Evolutionary conservation across 2,113 vertebrate species (phyloP), one percentile per base, ranked within the genome.

Genomic region (Octodon degus): DNA sequence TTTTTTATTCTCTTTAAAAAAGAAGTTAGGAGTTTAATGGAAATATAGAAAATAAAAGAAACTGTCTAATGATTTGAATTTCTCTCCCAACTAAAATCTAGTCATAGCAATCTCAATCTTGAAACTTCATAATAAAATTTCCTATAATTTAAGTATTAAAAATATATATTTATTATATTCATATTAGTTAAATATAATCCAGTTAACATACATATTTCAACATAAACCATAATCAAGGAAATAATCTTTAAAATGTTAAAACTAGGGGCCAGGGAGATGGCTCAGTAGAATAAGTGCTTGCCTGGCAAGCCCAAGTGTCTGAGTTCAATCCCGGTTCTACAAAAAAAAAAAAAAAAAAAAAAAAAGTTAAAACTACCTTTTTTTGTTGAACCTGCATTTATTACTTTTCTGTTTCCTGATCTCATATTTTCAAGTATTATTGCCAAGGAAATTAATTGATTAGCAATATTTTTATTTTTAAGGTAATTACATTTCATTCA

Each of bases 231-330:
- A 86, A 53, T 96, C 27, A 96, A 94, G 47, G 17, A 8, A 30
- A n/a, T 76, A 92, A 76, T 55, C 7, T 65, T 93, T 62, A 72
- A 70, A 90, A 90, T 63, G 32, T 40, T 55, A 77, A 94, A 93
- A 63, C 14, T 34, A 65, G 43, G 43, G 43, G 43, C 43, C 43
- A 6, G 43, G 43, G 5, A 43, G 43, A 43, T 43, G 43, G 43
- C 43, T 43, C 43, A 43, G 43, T 43, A 43, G 43, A 43, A 43
- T 43, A 43, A 43, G 43, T 5, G 43, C 43, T 43, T 43, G 43
- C 43, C 43, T 43, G 43, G 43, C 43, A 43, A 43, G 43, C 43
- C 43, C 43, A 43, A 43, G 43, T 43, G 43, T 43, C 43, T 43
- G 43, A 43, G 43, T 43, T 43, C 43, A 43, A 43, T 43, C 43